phyloP scores from a whole-genome alignment of 2,888 invertebrate species.

The Sphinx pinastri region DNA sequence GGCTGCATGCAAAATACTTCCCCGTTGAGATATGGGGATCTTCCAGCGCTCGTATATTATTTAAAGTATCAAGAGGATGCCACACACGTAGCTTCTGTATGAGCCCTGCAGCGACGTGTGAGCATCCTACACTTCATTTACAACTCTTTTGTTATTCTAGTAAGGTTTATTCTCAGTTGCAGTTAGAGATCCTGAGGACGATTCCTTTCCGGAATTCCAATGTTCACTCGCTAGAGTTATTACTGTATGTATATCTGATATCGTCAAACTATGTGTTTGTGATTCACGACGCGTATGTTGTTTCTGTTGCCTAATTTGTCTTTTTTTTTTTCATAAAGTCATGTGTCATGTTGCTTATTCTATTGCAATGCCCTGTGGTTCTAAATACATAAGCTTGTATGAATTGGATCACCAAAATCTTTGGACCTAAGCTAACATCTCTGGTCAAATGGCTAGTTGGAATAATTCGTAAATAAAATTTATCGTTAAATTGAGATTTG shows the following conservation, averaged over 20 bases:
- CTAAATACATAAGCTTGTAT: not conserved
- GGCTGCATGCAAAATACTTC: conserved; percentile 81
- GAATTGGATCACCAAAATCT: no score
- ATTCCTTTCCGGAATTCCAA: conserved; percentile 26
- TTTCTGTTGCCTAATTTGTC: not conserved
- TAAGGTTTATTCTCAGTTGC: conserved; percentile 12
- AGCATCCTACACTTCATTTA: not conserved
- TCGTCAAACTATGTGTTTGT: conserved; percentile 18
- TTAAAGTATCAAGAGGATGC: conserved; percentile 68
- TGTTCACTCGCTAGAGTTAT: conserved; percentile 26
- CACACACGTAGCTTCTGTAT: conserved; percentile 74
- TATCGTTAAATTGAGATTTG: no score
- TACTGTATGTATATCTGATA: conserved; percentile 26
- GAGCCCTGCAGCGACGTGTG: conserved; percentile 31
- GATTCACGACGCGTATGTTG: not conserved
- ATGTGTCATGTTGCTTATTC: not conserved
- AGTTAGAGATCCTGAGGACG: not conserved
- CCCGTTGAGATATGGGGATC: conserved; percentile 78
- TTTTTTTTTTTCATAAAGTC: not conserved
- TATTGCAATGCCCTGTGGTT: not conserved
- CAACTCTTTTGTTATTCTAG: conserved; percentile 6
- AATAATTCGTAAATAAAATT: no score
- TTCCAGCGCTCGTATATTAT: conserved; percentile 71
- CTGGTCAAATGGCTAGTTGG: no score
- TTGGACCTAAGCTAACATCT: no score